phyloP scores from a whole-genome alignment of 2,888 invertebrate species.

The Conchocele bisecta region DNA sequence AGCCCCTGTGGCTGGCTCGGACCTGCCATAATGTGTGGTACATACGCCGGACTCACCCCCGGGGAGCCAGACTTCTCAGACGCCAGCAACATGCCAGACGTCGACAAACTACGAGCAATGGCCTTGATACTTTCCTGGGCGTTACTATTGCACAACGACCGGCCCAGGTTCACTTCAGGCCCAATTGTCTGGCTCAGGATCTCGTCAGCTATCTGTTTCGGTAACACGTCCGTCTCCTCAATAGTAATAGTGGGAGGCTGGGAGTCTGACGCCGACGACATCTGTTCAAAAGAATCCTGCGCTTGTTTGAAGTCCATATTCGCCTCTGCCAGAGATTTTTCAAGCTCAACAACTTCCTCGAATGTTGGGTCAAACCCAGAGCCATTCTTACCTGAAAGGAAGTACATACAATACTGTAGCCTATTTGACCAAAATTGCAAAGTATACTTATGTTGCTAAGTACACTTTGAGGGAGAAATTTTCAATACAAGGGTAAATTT shows the following conservation, averaged over 20 bases:
- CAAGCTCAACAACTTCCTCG: constrained; percentile 94
- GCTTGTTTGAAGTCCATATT: constrained; percentile 83
- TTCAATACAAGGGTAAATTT: too few species aligned
- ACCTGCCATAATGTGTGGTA: too few species aligned
- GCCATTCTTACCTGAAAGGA: constrained; percentile 87
- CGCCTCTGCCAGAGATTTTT: constrained; percentile 91
- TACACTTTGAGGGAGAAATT: too few species aligned
- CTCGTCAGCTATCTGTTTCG: constrained; percentile 69
- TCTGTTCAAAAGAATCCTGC: constrained; percentile 74
- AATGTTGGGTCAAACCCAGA: constrained; percentile 87
- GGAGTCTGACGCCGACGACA: constrained; percentile 51
- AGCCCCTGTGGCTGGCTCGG: too few species aligned
- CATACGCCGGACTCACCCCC: too few species aligned
- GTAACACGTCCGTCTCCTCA: constrained; percentile 69
- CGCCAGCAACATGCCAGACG: constrained; percentile 54
- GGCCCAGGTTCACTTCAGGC: constrained; percentile 13
- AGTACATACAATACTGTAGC: too few species aligned
- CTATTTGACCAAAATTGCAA: too few species aligned
- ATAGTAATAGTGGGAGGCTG: constrained; percentile 3
- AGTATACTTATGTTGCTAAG: too few species aligned
- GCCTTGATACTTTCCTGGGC: constrained; percentile 63
- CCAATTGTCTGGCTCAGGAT: constrained; percentile 51
- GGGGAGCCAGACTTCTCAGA: constrained; percentile 12
- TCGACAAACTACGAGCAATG: constrained; percentile 61
- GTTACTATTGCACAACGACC: constrained; percentile 49